Base-by-base conservation (phyloP, 2,797 vertebrate genomes). In the Vipera latastei region DNA sequence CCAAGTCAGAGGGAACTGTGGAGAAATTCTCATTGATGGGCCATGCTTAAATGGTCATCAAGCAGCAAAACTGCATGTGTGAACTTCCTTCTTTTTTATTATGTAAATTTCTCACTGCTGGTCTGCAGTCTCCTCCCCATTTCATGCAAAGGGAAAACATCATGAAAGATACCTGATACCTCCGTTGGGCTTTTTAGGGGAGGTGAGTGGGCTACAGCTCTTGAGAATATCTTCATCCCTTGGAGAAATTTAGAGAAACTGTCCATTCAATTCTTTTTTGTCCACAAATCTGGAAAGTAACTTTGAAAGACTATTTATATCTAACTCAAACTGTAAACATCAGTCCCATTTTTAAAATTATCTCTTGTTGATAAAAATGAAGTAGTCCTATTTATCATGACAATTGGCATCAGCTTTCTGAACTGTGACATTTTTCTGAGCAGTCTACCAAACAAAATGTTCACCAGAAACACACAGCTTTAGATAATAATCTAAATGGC, bases 401-500 rank as follows among this genome's bases (percentile, higher is more conserved):
- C 91, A 83, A 88, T 3, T 90, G 51, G 28, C 18, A 18, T 12
- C 26, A 7, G 20, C 61, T 20, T 25, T 90, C 38, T 94, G 63
- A 88, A 51, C 44, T 44, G n/a, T 16, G 48, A 26, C 11, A 25
- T 9, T 89, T 18, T 22, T 87, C 28, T 93, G 51, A 90, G 53
- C 32, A 69, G 51, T 25, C 53, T 90, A 69, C 85, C 53, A 90
- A 93, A 61, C 65, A 90, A 89, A 60, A 91, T 56, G 18, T 85
- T 91, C 57, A 63, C 32, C 6, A 69, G 32, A 90, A 91, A 60
- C 25, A 61, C 18, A 32, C 86, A 44, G 20, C 56, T 91, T 91
- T 86, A 56, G 65, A 85, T 91, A 93, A 90, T 88, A 88, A 60
- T 89, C 86, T 56, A 69, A 93, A 86, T 51, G 56, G 83, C 93